phyloP scores from a whole-genome alignment of 2,888 invertebrate species.

The Drosophila quinaria region DNA sequence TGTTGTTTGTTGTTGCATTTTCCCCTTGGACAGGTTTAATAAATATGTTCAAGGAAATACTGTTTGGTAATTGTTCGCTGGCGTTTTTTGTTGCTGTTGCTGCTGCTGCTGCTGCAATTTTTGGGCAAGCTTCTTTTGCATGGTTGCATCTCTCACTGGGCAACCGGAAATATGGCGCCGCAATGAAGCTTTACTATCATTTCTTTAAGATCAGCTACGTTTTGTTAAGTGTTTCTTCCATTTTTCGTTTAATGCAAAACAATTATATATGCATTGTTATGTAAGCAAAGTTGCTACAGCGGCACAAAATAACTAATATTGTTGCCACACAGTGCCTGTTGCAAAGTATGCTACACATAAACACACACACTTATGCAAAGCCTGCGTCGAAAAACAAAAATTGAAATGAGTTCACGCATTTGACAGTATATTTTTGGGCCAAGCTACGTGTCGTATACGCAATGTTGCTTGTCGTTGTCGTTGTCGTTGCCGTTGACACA shows the following conservation, averaged over 20 bases:
- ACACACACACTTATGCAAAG: background rate
- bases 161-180: slow-evolving; percentile 76
- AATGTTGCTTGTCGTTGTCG: slow-evolving; percentile 47
- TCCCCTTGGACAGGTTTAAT: slow-evolving; percentile 83
- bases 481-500: slow-evolving; percentile 62
- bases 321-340: background rate
- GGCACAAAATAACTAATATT: slow-evolving; percentile 15
- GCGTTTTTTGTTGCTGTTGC: slow-evolving; percentile 42
- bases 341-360: slow-evolving; percentile 35
- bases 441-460: slow-evolving; percentile 71
- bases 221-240: slow-evolving; percentile 58
- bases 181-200: slow-evolving; percentile 82
- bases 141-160: slow-evolving; percentile 33
- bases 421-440: slow-evolving; percentile 43
- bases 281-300: slow-evolving; percentile 14
- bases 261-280: slow-evolving; percentile 11
- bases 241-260: slow-evolving; percentile 3
- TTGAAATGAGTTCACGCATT: slow-evolving; percentile 73
- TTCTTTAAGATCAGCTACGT: slow-evolving; percentile 64
- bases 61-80: slow-evolving; percentile 84
- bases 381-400: slow-evolving; percentile 41
- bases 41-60: slow-evolving; percentile 85
- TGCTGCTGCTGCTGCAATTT: slow-evolving; percentile 41
- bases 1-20: slow-evolving; percentile 56
- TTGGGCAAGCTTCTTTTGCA: slow-evolving; percentile 49